phyloP scores from a whole-genome alignment of 2,888 invertebrate genomes.

The Tigriopus californicus region DNA sequence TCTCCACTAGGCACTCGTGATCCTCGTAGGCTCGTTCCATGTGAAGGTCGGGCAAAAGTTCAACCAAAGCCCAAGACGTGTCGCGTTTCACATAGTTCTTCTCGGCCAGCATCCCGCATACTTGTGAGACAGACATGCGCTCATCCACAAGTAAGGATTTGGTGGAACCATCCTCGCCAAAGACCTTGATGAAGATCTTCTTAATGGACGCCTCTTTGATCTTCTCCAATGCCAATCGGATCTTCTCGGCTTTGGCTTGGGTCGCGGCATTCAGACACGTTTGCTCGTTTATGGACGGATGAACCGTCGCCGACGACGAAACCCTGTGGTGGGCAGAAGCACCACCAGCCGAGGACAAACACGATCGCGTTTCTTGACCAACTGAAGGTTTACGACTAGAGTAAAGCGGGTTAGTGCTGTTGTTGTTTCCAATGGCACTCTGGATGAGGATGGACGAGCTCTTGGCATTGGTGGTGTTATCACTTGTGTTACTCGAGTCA shows the following conservation, averaged over 20 bases:
- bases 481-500: slow-evolving; percentile 25
- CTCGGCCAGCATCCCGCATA: slow-evolving; percentile 72
- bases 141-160: slow-evolving; percentile 92
- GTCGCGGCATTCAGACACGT: not conserved
- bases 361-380: no score
- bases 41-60: slow-evolving; percentile 83
- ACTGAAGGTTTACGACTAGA: not conserved
- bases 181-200: slow-evolving; percentile 89
- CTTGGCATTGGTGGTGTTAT: not conserved
- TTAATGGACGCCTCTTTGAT: slow-evolving; percentile 87
- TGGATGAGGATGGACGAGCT: not conserved
- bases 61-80: slow-evolving; percentile 87
- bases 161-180: slow-evolving; percentile 81
- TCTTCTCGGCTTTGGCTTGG: slow-evolving; percentile 76
- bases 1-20: slow-evolving; percentile 87
- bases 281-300: no score
- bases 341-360: not conserved
- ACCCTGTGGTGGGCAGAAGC: not conserved
- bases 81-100: slow-evolving; percentile 62
- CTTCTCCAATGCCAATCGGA: slow-evolving; percentile 84
- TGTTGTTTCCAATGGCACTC: not conserved
- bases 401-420: not conserved
- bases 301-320: no score
- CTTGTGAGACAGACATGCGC: slow-evolving; percentile 82
- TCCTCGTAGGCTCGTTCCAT: slow-evolving; percentile 97